These are phyloP conservation scores for Trachelipus rathkii DNA, from an alignment of 1,140 invertebrate genomes.

Conservation along the genomic window DNA sequence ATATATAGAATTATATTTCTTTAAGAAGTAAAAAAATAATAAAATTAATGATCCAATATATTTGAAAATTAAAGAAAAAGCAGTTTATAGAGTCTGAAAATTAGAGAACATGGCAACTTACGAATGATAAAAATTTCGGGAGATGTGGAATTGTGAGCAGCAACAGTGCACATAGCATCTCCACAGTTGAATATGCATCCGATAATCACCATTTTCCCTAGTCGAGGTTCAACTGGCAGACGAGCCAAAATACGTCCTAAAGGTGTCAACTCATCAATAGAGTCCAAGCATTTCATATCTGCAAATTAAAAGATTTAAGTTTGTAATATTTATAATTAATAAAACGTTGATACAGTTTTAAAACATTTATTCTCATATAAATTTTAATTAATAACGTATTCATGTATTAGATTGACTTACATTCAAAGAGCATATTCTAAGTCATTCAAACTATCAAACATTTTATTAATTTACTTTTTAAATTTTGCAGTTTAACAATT, in stretches of 20 bases:
- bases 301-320: conserved; percentile 47
- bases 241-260: conserved; percentile 87
- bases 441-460: too few species aligned
- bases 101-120: conserved; percentile 33
- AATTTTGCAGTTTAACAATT: not conserved
- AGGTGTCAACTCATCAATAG: conserved; percentile 77
- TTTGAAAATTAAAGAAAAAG: too few species aligned
- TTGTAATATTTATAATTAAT: not conserved
- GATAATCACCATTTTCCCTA: conserved; percentile 93
- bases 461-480: too few species aligned
- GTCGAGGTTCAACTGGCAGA: conserved; percentile 82
- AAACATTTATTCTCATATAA: too few species aligned
- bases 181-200: conserved; percentile 79
- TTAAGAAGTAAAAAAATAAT: not conserved
- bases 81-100: too few species aligned
- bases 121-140: conserved; percentile 74
- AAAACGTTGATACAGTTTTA: not conserved
- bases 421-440: too few species aligned
- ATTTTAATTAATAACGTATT: too few species aligned
- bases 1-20: not conserved
- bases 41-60: too few species aligned
- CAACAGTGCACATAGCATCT: conserved; percentile 85
- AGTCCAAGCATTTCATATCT: conserved; percentile 84
- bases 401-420: too few species aligned
- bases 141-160: conserved; percentile 87